Evolutionary conservation across 1,140 invertebrate genomes (phyloP), one percentile per base, ranked within the genome.

Genomic region (Drosophila rhopaloa): DNA sequence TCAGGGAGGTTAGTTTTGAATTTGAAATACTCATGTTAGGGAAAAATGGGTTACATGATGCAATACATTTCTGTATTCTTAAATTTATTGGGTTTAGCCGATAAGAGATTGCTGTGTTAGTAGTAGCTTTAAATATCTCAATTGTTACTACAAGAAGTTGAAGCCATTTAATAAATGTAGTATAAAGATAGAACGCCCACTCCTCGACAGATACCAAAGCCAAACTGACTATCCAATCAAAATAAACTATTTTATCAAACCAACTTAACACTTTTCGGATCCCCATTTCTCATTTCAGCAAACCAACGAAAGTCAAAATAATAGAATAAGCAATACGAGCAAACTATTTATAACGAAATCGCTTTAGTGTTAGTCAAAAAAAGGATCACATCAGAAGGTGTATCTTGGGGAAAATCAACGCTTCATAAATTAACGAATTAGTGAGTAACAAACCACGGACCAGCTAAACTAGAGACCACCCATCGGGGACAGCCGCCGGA

Each of bases 381-480:
- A 51, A 44, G 29, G 19, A 47, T 51, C 19, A 78, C 43, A 70
- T 35, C 38, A 54, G 27, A 51, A 62, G 29, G 56, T 71, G 76
- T 71, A 53, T 56, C 56, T 71, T 79, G 76, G 76, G 76, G 75
- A 79, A 77, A 79, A 79, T 79, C 67, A 71, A 79, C 76, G 76
- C 76, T 79, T 78, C 47, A 79, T 79, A 79, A 72, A 58, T 79
- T 78, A 76, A 78, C 43, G 76, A 78, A 62, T 50, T 78, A 79
- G 66, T 65, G 58, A 79, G 32, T 72, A 63, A 58, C 35, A 13
- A 50, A 19, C 44, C 43, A 76, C 47, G 40, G 29, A 51, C 66
- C 38, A 73, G 48, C 58, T 38, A 73, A 61, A 40, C 46, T 51
- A 75, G 29, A 29, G 51, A 50, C 16, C 40, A 51, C n/a, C 29